Conservation (phyloP, 2,888 invertebrate species). For the Euphydryas editha region DNA sequence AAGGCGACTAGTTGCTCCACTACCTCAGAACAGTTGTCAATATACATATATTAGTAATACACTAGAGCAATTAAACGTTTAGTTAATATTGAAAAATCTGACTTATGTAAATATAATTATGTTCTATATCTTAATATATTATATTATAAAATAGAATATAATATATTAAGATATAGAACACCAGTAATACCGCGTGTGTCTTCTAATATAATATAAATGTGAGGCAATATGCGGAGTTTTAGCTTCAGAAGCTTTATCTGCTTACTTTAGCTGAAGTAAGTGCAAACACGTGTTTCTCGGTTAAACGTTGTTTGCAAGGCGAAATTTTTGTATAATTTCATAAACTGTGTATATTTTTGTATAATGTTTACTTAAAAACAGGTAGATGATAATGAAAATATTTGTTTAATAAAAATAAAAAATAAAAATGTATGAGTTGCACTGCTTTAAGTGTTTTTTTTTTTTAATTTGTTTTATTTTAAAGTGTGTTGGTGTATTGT, state of each 20-base stretch:
- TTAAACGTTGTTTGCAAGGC: slow-evolving; percentile 8
- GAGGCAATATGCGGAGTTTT: slow-evolving; percentile 4
- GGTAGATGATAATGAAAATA: background rate
- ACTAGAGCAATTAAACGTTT: no score
- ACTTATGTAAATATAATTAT: no score
- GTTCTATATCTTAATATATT: no score
- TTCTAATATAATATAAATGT: background rate
- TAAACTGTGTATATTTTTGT: background rate
- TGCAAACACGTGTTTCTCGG: slow-evolving; percentile 24
- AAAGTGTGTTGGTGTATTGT: no score
- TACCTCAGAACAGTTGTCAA: no score
- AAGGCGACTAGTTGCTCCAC: no score
- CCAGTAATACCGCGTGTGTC: no score
- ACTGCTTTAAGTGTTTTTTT: background rate
- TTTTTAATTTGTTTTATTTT: no score
- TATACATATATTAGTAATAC: no score
- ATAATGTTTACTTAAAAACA: background rate
- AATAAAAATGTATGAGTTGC: background rate
- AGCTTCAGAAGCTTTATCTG: slow-evolving; percentile 13
- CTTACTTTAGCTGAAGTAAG: slow-evolving; percentile 18
- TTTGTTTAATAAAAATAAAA: background rate
- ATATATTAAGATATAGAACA: no score
- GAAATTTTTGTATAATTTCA: background rate
- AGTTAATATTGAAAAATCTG: no score
- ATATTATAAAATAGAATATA: no score